phyloP scores from a whole-genome alignment of 2,113 vertebrate genomes.

The Esox niger region DNA sequence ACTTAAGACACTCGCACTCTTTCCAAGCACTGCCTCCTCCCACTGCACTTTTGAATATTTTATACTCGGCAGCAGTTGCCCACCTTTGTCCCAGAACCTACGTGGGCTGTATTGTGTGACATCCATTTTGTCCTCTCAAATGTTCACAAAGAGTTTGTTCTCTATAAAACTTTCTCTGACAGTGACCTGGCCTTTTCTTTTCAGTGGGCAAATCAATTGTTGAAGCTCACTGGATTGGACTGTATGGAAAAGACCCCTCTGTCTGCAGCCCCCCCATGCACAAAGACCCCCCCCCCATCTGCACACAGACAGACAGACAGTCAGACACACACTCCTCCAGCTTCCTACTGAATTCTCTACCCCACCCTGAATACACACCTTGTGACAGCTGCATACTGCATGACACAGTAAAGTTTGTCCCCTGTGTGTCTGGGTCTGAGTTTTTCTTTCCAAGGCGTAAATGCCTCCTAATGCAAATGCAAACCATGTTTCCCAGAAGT shows the following conservation, averaged over 20 bases:
- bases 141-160: slow-evolving; percentile 53
- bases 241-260: slow-evolving; percentile 27
- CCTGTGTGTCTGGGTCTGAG: no score
- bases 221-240: slow-evolving; percentile 46
- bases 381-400: no score
- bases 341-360: not conserved
- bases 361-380: not conserved
- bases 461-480: not conserved
- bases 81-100: slow-evolving; percentile 60
- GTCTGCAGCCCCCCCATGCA: not conserved
- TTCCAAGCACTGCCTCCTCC: slow-evolving; percentile 51
- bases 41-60: slow-evolving; percentile 55
- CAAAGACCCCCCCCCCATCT: not conserved
- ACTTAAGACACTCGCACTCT: slow-evolving; percentile 50
- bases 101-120: slow-evolving; percentile 60
- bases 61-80: slow-evolving; percentile 60
- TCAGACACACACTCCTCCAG: slow-evolving; percentile 15
- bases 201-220: slow-evolving; percentile 38
- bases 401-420: no score
- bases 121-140: slow-evolving; percentile 53
- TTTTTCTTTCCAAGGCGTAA: not conserved
- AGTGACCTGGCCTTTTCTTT: slow-evolving; percentile 52
- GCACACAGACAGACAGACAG: slow-evolving; percentile 10
- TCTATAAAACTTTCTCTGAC: slow-evolving; percentile 45
- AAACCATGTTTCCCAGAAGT: not conserved